Evolutionary conservation across 2,113 vertebrate species (phyloP), one percentile per base, ranked within the genome.

Genomic region (Columba janthina): DNA sequence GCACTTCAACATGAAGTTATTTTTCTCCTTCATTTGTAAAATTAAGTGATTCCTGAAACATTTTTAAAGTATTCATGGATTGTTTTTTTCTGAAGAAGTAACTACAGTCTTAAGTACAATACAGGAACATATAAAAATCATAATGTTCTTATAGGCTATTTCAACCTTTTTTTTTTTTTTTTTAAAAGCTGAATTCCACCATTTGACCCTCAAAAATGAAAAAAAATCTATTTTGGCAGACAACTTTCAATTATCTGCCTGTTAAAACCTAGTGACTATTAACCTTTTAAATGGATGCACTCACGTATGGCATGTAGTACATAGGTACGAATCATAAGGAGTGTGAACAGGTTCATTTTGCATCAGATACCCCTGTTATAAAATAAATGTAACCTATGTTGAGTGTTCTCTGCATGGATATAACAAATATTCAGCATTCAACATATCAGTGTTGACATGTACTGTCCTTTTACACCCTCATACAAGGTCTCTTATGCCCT

Each of bases 1-100:
- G 0, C 18, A 81, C 61, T 87, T 94, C 94, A 73, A 96, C 53
- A 72, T 92, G 79, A 95, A 97, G 73, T 86, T 90, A 36, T 75
- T 93, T 90, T 90, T 74, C 21, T 72, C 44, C 44, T 74, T 89
- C 0, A 0, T 65, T 94, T 92, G 64, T 75, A 65, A 84, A 83
- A 51, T 42, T 80, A 88, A 95, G 56, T 56, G 62, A 83, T 78
- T 86, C 31, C 53, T 71, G 53, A 95, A 95, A 74, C 13, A 74
- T 42, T 77, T 87, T 89, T 82, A 82, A 89, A 91, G 36, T 8
- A 64, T 61, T 75, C 28, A 50, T 36, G 22, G 44, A 38, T 61
- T 51, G 36, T 4, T 29, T 17, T 36, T 74, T 34, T 0, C 32
- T 60, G 20, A 76, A 83, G 48, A 85, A 90, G 79, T 66, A 0